phyloP scores from a whole-genome alignment of 2,797 vertebrate species.

The Adelosebastes latens region DNA sequence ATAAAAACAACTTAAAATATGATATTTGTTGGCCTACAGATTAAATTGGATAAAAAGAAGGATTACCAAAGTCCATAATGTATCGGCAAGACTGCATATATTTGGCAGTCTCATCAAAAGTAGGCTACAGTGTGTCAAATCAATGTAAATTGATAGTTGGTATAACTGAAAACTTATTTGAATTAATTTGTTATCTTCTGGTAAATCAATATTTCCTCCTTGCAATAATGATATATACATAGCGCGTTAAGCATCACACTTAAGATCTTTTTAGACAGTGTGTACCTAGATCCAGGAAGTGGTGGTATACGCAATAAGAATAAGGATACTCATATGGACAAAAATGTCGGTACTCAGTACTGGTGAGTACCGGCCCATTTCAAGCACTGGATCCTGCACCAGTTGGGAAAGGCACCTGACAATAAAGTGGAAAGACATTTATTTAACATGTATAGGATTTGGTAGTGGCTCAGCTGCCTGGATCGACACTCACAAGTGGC shows the following conservation, averaged over 20 bases:
- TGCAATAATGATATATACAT: too few relatives aligned
- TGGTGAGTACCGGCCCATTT: not conserved
- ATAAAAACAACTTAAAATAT: too few relatives aligned
- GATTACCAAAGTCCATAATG: too few relatives aligned
- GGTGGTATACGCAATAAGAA: not conserved
- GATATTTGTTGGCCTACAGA: too few relatives aligned
- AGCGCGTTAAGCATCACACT: not conserved
- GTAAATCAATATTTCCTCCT: too few relatives aligned
- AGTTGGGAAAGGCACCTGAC: conserved; percentile 1
- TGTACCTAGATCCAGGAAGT: not conserved
- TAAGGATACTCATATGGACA: too few relatives aligned
- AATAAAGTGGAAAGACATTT: not conserved
- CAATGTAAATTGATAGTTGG: too few relatives aligned
- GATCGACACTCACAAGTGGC: not conserved
- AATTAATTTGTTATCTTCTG: too few relatives aligned
- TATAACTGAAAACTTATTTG: rapidly evolving
- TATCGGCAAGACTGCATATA: too few relatives aligned
- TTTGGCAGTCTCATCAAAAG: too few relatives aligned
- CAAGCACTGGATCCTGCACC: not conserved
- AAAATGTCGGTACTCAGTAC: not conserved
- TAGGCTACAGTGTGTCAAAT: too few relatives aligned
- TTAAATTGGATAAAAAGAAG: too few relatives aligned
- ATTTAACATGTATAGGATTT: conserved; percentile 6
- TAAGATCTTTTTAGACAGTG: not conserved
- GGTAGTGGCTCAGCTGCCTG: not conserved